These are phyloP conservation scores for Mythimna loreyi DNA, from an alignment of 2,888 invertebrate genomes.

Conservation along the genomic window DNA sequence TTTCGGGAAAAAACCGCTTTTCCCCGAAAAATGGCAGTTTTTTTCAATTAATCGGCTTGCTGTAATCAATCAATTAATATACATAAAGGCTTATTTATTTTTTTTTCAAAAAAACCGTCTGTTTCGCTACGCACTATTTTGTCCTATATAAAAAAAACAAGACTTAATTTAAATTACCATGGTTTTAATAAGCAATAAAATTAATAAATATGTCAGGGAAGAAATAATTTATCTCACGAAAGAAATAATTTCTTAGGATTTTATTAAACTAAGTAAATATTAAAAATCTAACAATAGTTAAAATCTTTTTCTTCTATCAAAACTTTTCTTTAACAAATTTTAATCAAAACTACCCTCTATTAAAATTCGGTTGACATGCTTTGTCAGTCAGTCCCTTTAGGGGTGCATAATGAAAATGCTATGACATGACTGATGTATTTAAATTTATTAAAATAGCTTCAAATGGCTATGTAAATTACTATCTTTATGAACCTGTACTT, in stretches of 20 bases:
- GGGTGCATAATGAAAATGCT: constrained; percentile 44
- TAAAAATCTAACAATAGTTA: neutral
- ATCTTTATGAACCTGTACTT: neutral
- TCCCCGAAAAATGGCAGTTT: no score
- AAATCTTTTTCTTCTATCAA: neutral
- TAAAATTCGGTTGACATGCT: constrained; percentile 21
- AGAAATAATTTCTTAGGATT: no score
- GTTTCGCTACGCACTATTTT: no score
- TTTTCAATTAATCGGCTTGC: no score
- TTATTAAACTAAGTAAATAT: no score
- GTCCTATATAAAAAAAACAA: no score
- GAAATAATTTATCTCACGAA: neutral
- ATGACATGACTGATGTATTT: constrained; percentile 31
- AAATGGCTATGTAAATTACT: constrained; percentile 7
- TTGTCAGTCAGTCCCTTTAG: neutral
- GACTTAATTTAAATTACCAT: no score
- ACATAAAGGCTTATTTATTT: no score
- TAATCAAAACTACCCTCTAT: constrained; percentile 18
- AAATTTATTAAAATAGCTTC: constrained; percentile 23
- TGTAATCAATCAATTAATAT: no score
- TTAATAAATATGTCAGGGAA: neutral
- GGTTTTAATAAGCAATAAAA: no score
- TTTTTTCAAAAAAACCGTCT: no score
- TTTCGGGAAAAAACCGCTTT: no score
- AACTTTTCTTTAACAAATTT: neutral